Evolutionary conservation across 2,113 vertebrate species (phyloP), one percentile per base, ranked within the genome.

Genomic region (Ophthalmolycus amberensis): DNA sequence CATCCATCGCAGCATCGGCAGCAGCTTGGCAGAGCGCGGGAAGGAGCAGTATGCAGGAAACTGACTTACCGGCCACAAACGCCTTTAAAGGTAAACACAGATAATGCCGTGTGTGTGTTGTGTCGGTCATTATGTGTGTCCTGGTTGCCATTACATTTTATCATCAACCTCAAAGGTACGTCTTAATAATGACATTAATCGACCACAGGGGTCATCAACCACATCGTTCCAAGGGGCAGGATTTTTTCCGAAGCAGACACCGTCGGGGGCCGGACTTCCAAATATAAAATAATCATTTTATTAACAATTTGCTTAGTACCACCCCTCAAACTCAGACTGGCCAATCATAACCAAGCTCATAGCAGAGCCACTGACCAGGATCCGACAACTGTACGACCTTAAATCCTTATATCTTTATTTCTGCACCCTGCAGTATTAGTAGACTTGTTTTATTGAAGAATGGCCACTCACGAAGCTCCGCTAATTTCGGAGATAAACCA

Each of bases 1-100:
- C 85, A 87, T 91, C 89, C 88, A 90, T 87, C 59, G 65, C 84
- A 90, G 85, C 87, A 83, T 88, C 86, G 67, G 90, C 88, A 89
- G 93, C 95, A 95, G 90, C 82, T n/a, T 84, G 88, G 85, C 84
- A 93, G 93, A 94, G 94, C 84, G 64, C 93, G 93, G 96, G 95
- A 87, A 85, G 96, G 92, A 97, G 94, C 97, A 99, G 97, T 95
- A 99, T 99, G 97, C 98, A 97, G 97, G 97, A 97, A 96, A 97
- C 97, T 96, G 97, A 96, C 94, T 95, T 96, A 94, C 97, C 97
- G 92, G 97, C 96, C 94, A 98, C 97, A 94, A 96, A 97, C 93
- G 96, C 97, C 96, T 98, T 98, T 94, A 98, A 97, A 98, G 97
- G 98, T 99, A 96, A 95, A 89, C 29, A 46, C 25, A 9, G 5